Percentiles rank a stretch among this genome's conserved stretches.
Conservation (phyloP, 2,888 invertebrate genomes). For the Eupsilia transversa region DNA sequence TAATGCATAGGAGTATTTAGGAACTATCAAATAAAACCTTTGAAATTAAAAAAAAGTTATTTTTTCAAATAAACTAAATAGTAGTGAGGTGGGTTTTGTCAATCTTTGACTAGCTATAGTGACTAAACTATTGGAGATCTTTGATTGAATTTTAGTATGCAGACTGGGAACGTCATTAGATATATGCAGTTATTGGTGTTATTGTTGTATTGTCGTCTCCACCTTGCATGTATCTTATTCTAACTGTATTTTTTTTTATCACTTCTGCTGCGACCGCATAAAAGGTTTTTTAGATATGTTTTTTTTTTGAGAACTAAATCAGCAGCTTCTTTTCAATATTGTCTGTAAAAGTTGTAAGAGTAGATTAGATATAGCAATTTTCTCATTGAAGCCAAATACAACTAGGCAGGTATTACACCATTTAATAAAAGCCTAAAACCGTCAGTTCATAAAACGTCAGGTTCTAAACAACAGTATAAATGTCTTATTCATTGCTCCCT, state of each 20-base stretch:
- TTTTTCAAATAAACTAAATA: too few relatives aligned
- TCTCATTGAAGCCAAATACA: neutral
- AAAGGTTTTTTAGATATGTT: neutral
- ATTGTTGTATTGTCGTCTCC: too few relatives aligned
- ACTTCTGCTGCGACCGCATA: neutral
- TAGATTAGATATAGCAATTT: neutral
- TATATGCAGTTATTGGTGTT: too few relatives aligned
- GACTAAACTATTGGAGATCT: too few relatives aligned
- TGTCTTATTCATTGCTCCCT: constrained; percentile 50
- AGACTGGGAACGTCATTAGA: too few relatives aligned
- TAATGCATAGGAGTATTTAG: too few relatives aligned
- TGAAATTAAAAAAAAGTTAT: too few relatives aligned
- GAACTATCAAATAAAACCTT: too few relatives aligned
- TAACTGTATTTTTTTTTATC: neutral
- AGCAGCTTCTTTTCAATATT: neutral
- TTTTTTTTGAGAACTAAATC: neutral
- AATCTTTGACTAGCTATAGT: too few relatives aligned
- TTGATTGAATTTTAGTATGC: too few relatives aligned
- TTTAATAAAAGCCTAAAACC: neutral
- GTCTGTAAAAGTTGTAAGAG: too few relatives aligned
- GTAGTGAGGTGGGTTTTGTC: too few relatives aligned
- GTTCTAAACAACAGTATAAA: constrained; percentile 35
- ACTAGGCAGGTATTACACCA: neutral
- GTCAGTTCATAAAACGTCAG: constrained; percentile 34
- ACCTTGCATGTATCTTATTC: neutral